Base-by-base conservation (phyloP, 2,888 invertebrate species). In the Fragum sueziense region DNA sequence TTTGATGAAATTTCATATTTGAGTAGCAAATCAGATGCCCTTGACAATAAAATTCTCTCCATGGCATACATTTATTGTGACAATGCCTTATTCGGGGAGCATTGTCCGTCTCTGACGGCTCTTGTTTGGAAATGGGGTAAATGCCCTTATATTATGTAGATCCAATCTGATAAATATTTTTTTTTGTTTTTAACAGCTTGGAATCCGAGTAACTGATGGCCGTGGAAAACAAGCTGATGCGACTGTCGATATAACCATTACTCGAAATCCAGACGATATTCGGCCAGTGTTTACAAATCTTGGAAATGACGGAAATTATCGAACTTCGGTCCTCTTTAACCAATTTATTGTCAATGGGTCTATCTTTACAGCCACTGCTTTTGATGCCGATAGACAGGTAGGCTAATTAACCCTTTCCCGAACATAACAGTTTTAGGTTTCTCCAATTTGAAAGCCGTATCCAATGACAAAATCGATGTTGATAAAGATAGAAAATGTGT, bases 171-270 rank as follows among this genome's bases (percentile, higher is more conserved):
- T n/a, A n/a, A n/a, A n/a, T n/a, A n/a, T n/a, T n/a, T n/a, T n/a
- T n/a, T n/a, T n/a, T 14, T 47, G 14, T 47, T 14, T 47, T 27
- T 79, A 69, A 29, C 68, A 87, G 87, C 29, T 87, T 51, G 80
- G 51, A 22, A 61, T 87, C 6, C 11, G 54, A 52, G 88, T 83
- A 1, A 29, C 59, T 27, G 86, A 88, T 84, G 76, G 79, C 11
- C 68, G 86, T 54, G 86, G 86, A 0, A 77, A 81, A 17, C 52
- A 54, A 34, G 78, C 78, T 9, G 68, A 75, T 67, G 85, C 78
- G 0, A 75, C 73, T 27, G 85, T 86, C 1, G 54, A 47, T 1
- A 85, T 88, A n/a, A 77, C 14, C 4, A 83, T 86, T 51, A 14
- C 75, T 2, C 76, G 86, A 9, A 76, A 80, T n/a, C 80, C 86